Percentiles rank a stretch among this genome's conserved stretches.
Conservation (phyloP, 2,113 vertebrate genomes). For the Trogon surrucura region DNA sequence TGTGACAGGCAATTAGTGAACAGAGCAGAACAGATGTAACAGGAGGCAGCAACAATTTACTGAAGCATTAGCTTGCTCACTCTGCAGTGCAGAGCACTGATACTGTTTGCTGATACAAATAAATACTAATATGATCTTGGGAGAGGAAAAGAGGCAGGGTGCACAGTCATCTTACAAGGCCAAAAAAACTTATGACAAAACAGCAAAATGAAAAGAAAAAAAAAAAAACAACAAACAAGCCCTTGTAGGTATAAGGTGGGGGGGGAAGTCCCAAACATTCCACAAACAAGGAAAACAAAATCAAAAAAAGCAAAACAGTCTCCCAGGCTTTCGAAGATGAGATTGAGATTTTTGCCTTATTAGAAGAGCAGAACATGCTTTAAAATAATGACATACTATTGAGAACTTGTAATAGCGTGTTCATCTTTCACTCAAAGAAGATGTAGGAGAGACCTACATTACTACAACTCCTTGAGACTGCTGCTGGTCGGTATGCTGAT, state of each 20-base stretch:
- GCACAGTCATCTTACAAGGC: neutral
- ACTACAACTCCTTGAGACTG: neutral
- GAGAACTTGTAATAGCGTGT: neutral
- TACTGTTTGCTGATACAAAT: slow-evolving; percentile 62
- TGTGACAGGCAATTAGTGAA: slow-evolving; percentile 81
- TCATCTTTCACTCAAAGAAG: neutral
- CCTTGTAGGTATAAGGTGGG: neutral
- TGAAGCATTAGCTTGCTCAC: slow-evolving; percentile 50
- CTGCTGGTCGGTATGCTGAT: neutral
- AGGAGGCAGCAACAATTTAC: slow-evolving; percentile 64
- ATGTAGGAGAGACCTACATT: neutral
- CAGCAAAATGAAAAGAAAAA: neutral
- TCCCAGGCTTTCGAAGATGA: neutral
- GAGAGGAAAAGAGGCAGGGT: neutral
- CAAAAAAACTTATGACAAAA: neutral
- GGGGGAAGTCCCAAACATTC: neutral
- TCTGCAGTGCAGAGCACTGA: slow-evolving; percentile 26
- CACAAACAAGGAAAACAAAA: neutral
- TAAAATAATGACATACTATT: neutral
- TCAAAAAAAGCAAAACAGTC: neutral
- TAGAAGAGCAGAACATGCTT: neutral
- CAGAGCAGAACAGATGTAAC: slow-evolving; percentile 72
- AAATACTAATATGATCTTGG: slow-evolving; percentile 44
- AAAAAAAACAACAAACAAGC: neutral
- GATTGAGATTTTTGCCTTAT: neutral